Evolutionary conservation across 2,113 vertebrate species (phyloP).

Genomic region (Nanger granti): DNA sequence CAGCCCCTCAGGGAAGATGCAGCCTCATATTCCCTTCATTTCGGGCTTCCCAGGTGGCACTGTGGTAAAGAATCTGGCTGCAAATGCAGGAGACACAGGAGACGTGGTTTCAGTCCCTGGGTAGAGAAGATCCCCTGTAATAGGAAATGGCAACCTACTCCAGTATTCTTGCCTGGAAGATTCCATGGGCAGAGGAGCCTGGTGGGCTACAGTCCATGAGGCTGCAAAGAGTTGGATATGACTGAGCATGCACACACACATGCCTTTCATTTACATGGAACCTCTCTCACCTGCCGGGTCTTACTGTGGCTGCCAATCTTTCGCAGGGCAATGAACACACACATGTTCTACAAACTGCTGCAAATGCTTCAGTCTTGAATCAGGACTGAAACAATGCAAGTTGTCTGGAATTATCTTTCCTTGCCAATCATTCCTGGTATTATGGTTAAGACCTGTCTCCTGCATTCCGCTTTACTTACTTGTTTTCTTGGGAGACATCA

Average conservation of each 20-base stretch:
- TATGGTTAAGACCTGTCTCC: not conserved
- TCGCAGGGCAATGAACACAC: not conserved
- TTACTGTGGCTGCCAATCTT: not conserved
- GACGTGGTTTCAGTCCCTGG: not conserved
- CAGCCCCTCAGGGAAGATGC: not conserved
- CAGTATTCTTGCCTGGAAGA: not conserved
- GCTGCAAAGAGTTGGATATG: not conserved
- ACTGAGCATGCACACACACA: not conserved
- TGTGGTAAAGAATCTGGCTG: not conserved
- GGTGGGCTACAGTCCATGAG: not conserved
- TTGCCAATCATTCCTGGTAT: not conserved
- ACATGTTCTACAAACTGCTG: not conserved
- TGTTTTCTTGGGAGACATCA: not conserved
- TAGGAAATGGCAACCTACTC: not conserved
- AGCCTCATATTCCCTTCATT: rapidly evolving
- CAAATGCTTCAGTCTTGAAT: not conserved
- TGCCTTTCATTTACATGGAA: not conserved
- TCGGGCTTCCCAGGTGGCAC: not conserved
- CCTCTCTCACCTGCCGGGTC: not conserved
- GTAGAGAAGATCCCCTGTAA: not conserved
- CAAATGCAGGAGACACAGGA: not conserved
- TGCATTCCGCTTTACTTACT: not conserved
- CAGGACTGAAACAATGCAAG: not conserved
- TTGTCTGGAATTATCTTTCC: not conserved
- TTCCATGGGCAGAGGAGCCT: not conserved